Conservation (phyloP, 2,888 invertebrate genomes). For the Mechanitis mazaeus region DNA sequence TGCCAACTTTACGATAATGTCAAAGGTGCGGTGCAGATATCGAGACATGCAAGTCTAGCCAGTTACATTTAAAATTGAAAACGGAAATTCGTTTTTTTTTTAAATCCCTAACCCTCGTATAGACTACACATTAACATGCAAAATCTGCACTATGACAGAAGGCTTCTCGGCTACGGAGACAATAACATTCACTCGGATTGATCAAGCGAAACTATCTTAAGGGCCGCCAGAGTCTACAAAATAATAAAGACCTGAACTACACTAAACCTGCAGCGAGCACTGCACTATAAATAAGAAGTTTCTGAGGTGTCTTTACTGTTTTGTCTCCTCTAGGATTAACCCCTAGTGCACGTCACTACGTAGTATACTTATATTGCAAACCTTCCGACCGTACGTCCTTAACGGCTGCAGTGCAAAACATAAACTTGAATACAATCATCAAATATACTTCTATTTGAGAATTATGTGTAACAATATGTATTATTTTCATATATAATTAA, state of each 20-base stretch:
- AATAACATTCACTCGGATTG: constrained; percentile 25
- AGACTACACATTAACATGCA: constrained; percentile 31
- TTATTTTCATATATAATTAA: too few relatives aligned
- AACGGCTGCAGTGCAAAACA: constrained; percentile 72
- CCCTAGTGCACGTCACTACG: constrained; percentile 39
- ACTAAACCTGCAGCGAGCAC: background rate
- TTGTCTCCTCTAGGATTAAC: constrained; percentile 27
- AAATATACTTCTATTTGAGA: background rate
- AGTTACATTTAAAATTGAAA: background rate
- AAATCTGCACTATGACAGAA: constrained; percentile 35
- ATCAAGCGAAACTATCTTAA: constrained; percentile 30
- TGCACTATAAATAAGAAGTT: background rate
- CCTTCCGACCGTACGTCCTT: constrained; percentile 73
- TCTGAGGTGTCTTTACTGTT: background rate
- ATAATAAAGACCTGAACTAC: background rate
- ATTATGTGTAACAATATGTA: background rate
- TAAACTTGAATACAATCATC: constrained; percentile 38
- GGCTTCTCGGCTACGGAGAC: constrained; percentile 25
- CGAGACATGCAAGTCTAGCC: constrained; percentile 4
- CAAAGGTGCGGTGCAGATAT: constrained; percentile 4
- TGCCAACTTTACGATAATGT: too few relatives aligned
- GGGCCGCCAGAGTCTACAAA: constrained; percentile 23
- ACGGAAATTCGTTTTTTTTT: background rate
- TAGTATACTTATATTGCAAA: constrained; percentile 39
- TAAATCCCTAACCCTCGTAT: constrained; percentile 18